These are phyloP conservation scores for Clivina fossor DNA, from an alignment of 2,888 invertebrate species.

Conservation along the genomic window DNA sequence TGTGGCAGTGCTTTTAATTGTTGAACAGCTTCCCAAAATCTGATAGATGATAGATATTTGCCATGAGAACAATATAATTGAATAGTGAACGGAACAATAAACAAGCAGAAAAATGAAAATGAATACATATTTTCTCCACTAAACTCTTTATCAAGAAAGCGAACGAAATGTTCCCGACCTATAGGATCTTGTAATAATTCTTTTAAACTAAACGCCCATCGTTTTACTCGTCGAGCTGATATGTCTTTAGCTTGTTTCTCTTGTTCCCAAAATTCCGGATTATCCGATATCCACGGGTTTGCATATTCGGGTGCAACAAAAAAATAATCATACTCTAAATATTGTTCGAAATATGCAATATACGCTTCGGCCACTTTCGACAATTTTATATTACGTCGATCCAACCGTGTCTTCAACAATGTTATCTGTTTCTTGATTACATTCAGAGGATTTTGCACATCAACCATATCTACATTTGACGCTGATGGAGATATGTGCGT, in stretches of 20 bases:
- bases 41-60: constrained; percentile 54
- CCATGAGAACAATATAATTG: background rate
- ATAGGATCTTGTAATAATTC: constrained; percentile 94
- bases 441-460: constrained; percentile 50
- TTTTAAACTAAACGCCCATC: constrained; percentile 96
- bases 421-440: constrained; percentile 68
- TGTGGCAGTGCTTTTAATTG: constrained; percentile 87
- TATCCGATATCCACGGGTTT: constrained; percentile 97
- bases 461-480: constrained; percentile 50
- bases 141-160: constrained; percentile 96
- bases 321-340: constrained; percentile 94
- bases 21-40: constrained; percentile 95
- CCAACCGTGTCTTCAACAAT: constrained; percentile 74
- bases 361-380: constrained; percentile 95
- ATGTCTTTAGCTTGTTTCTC: constrained; percentile 93
- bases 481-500: constrained; percentile 61
- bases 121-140: constrained; percentile 95
- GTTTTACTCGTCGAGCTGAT: constrained; percentile 86
- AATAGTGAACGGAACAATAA: constrained; percentile 11
- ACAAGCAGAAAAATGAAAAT: constrained; percentile 9
- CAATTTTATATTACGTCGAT: constrained; percentile 84
- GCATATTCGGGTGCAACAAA: constrained; percentile 89
- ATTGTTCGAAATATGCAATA: constrained; percentile 92
- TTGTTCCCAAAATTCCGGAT: constrained; percentile 95
- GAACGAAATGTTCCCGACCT: constrained; percentile 93